phyloP scores from a whole-genome alignment of 2,888 invertebrate species.

The Lamellibrachia columna region DNA sequence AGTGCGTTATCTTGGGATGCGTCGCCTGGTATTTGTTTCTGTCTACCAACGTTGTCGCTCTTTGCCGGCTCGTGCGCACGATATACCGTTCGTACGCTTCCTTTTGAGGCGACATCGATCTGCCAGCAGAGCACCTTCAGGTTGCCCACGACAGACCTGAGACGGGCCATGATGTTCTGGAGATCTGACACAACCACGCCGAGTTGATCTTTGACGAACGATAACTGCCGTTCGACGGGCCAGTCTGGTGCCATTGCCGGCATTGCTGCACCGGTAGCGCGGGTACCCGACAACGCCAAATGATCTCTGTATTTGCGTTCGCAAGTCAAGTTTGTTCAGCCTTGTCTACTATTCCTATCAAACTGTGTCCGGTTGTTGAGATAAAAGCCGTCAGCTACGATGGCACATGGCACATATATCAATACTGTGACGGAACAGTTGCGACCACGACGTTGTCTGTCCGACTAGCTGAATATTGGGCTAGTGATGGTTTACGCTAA shows the following conservation, averaged over 20 bases:
- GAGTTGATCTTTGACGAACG: background rate
- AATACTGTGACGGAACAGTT: no score
- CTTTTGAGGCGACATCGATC: background rate
- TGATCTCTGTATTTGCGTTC: background rate
- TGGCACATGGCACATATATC: no score
- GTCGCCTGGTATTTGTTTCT: background rate
- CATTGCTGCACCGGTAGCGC: background rate
- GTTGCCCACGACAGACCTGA: background rate
- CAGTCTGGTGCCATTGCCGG: background rate
- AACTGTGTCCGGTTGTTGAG: background rate
- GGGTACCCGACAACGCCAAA: background rate
- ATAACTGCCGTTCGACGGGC: background rate
- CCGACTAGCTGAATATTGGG: background rate
- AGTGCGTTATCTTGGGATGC: background rate
- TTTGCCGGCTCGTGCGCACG: background rate
- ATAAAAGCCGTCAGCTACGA: background rate
- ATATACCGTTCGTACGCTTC: background rate
- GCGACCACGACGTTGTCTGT: no score
- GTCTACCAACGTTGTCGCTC: background rate
- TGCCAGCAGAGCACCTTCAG: background rate
- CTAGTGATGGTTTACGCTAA: background rate
- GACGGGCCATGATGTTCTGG: background rate
- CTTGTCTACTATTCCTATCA: background rate
- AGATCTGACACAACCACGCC: background rate
- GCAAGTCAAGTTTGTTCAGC: background rate